These are phyloP conservation scores for Serinus canaria DNA, from an alignment of 2,113 vertebrate species.

Conservation along the genomic window DNA sequence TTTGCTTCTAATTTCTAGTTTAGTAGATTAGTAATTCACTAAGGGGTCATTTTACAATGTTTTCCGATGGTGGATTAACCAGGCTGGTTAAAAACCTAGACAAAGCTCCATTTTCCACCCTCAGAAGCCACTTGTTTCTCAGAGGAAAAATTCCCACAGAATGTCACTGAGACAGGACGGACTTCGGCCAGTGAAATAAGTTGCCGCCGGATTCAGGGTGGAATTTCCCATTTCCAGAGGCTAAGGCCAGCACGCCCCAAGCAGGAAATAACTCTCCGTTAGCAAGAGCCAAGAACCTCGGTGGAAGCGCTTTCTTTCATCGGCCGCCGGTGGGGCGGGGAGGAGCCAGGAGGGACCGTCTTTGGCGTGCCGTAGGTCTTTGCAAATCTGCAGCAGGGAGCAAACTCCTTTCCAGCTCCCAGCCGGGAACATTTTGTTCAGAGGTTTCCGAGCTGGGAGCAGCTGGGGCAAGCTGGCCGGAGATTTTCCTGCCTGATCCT, in stretches of 20 bases:
- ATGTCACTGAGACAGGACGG: neutral
- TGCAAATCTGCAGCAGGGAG: neutral
- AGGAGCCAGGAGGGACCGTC: neutral
- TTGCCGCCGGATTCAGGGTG: neutral
- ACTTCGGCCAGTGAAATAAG: neutral
- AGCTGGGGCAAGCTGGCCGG: neutral
- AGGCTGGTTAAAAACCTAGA: neutral
- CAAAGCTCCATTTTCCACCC: neutral
- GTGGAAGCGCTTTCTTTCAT: conserved; percentile 20
- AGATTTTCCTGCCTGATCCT: neutral
- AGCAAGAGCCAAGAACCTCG: neutral
- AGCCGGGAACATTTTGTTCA: conserved; percentile 31
- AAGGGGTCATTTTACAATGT: neutral
- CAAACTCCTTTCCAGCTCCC: neutral
- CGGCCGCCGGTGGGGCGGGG: neutral
- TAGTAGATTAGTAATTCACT: neutral
- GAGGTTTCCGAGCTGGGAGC: neutral
- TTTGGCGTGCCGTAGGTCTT: neutral
- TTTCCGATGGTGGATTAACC: neutral
- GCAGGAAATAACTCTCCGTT: conserved; percentile 34
- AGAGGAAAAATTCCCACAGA: neutral
- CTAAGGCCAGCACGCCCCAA: neutral
- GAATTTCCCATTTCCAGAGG: conserved; percentile 51
- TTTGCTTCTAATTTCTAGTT: neutral
- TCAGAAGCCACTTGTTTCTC: neutral